phyloP scores from a whole-genome alignment of 1,140 invertebrate species.

The Odontomachus brunneus region DNA sequence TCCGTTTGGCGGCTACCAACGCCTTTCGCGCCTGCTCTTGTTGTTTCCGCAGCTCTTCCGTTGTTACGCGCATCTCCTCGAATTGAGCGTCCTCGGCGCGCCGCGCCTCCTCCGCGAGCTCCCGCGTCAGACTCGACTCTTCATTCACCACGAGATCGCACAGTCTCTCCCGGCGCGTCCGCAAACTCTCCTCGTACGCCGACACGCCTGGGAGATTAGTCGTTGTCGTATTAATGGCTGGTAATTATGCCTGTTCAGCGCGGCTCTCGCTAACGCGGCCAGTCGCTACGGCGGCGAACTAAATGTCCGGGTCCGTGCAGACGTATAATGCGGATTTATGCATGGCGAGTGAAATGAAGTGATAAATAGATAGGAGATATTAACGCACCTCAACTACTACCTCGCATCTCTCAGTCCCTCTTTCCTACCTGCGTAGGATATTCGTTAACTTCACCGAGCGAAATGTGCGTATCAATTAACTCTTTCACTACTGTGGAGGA shows the following conservation, averaged over 20 bases:
- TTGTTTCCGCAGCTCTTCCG: constrained; percentile 61
- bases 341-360: not conserved
- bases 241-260: constrained; percentile 13
- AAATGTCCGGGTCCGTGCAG: not conserved
- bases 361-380: not conserved
- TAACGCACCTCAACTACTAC: not conserved
- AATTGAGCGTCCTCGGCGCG: constrained; percentile 56
- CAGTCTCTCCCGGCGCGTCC: constrained; percentile 67
- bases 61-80: constrained; percentile 57
- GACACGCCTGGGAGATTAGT: constrained; percentile 59
- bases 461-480: too few relatives aligned
- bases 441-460: too few relatives aligned
- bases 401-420: too few relatives aligned
- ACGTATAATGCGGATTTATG: not conserved
- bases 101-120: constrained; percentile 67
- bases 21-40: constrained; percentile 68
- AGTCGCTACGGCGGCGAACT: not conserved
- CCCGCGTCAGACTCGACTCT: constrained; percentile 59
- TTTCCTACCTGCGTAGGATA: too few relatives aligned
- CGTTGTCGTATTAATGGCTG: constrained; percentile 12
- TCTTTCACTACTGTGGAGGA: too few relatives aligned
- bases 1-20: constrained; percentile 72
- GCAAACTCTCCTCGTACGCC: constrained; percentile 66
- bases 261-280: too few relatives aligned
- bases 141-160: constrained; percentile 65